Base-by-base conservation (phyloP, 2,113 vertebrate species). In the Microcebus murinus region DNA sequence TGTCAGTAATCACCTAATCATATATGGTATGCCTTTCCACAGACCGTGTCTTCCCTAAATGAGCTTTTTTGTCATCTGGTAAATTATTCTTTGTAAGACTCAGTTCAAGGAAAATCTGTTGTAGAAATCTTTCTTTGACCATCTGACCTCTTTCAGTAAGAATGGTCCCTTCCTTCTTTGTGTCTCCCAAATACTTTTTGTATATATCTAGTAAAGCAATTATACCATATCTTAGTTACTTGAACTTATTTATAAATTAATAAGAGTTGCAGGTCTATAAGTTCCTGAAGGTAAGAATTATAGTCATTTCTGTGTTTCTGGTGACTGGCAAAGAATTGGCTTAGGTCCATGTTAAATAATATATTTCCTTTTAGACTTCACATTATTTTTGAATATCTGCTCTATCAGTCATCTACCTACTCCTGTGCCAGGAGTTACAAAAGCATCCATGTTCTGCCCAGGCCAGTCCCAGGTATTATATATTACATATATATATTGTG, bases 321-420 rank as follows among this genome's bases (percentile, higher is more conserved):
- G 15, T 94, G 74, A 61, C 39, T 79, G 55, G 39, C 65, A 76
- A 74, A 95, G 59, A 86, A 73, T 87, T 87, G 21, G 7, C 65
- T 80, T 80, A 80, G 70, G 42, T 87, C 57, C 63, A 8, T 96
- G 29, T 86, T 87, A 87, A 94, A 52, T 73, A 65, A 50, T 87
- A 29, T 74, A 14, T 82, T 96, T 94, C 82, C n/a, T 84, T 94
- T 92, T 55, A 48, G 55, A 80, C 21, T 79, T 63, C 42, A 87
- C 57, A 55, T 81, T 50, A 8, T 90, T 57, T 95, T 70, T 57
- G 48, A 90, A 34, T 23, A 59, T 87, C 42, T 80, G 12, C 14
- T 80, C 27, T 84, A 14, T 45, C 15, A 29, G 17, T 81, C 20
- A 39, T 86, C 52, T 80, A 29, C 73, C 52, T 86, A 36, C 13